Evolutionary conservation across 2,797 vertebrate species (phyloP).

Genomic region (Luscinia megarhynchos): DNA sequence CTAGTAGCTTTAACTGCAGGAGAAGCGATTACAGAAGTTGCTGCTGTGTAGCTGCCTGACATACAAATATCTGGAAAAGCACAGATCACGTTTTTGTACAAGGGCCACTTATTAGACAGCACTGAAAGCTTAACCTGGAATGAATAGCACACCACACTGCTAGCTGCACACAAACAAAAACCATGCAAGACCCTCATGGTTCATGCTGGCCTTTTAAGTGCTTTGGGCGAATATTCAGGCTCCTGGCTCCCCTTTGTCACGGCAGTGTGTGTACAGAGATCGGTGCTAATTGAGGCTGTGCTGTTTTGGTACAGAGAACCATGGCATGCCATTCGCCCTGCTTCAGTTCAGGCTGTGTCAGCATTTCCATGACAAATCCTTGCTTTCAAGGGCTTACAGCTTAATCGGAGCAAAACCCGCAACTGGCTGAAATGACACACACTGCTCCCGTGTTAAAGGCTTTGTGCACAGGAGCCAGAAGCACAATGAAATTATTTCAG

Average conservation of each 20-base stretch:
- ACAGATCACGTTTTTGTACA: constrained; percentile 76
- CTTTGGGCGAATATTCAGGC: constrained; percentile 8
- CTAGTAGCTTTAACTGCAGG: constrained; percentile 89
- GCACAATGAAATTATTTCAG: constrained; percentile 46
- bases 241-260: constrained; percentile 18
- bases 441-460: constrained; percentile 1
- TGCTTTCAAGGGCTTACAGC: constrained; percentile 54
- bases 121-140: constrained; percentile 73
- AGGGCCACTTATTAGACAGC: constrained; percentile 75
- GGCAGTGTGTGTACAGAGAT: constrained; percentile 9
- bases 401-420: constrained; percentile 11
- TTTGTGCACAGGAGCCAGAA: background rate
- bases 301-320: constrained; percentile 30
- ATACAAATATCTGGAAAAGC: constrained; percentile 82
- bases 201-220: constrained; percentile 65
- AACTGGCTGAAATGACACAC: constrained; percentile 5
- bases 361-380: constrained; percentile 68
- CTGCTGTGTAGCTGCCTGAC: constrained; percentile 84
- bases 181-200: constrained; percentile 27
- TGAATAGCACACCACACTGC: constrained; percentile 61
- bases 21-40: constrained; percentile 87
- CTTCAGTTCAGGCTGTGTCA: constrained; percentile 26
- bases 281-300: background rate
- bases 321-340: constrained; percentile 4
- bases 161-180: constrained; percentile 66